A percentile compares a stretch with the other conserved stretches of the same genome.
These are phyloP conservation scores for Platynereis dumerilii DNA, from an alignment of 2,888 invertebrate species.

Conservation along the genomic window DNA sequence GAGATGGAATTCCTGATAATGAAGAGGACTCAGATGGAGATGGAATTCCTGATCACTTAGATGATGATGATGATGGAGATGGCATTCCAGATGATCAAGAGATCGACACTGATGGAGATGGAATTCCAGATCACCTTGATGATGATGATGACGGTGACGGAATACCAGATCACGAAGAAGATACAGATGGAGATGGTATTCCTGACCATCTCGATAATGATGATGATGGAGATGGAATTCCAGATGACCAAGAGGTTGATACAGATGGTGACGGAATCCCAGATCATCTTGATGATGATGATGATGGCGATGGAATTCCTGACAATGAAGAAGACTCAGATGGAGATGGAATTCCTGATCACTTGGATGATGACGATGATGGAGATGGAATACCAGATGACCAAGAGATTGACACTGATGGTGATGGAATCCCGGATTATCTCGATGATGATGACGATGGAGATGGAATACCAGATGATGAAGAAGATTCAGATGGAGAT, in stretches of 20 bases:
- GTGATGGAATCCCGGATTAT: conserved; percentile 40
- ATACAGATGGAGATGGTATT: conserved; percentile 29
- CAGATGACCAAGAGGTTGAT: conserved; percentile 23
- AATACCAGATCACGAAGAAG: conserved; percentile 38
- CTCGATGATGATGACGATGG: conserved; percentile 41
- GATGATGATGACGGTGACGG: conserved; percentile 42
- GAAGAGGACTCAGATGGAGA: conserved; percentile 40
- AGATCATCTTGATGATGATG: conserved; percentile 32
- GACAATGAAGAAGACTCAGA: conserved; percentile 37
- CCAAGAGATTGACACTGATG: too few species aligned
- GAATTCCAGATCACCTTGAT: conserved; percentile 46
- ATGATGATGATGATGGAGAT: conserved; percentile 49
- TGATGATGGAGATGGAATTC: conserved; percentile 31
- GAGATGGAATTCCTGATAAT: conserved; percentile 54
- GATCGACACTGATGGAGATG: conserved; percentile 41
- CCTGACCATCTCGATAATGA: conserved; percentile 36
- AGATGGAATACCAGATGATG: conserved; percentile 34
- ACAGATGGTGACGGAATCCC: conserved; percentile 45
- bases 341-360: conserved; percentile 56
- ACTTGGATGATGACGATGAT: conserved; percentile 33
- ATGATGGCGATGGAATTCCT: conserved; percentile 45
- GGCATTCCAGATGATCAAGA: conserved; percentile 40
- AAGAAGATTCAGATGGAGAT: conserved; percentile 49
- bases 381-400: too few species aligned
- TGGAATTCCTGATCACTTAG: conserved; percentile 30